Evolutionary conservation across 1,140 invertebrate genomes (phyloP).

Genomic region (Ctenoplectra terminalis): DNA sequence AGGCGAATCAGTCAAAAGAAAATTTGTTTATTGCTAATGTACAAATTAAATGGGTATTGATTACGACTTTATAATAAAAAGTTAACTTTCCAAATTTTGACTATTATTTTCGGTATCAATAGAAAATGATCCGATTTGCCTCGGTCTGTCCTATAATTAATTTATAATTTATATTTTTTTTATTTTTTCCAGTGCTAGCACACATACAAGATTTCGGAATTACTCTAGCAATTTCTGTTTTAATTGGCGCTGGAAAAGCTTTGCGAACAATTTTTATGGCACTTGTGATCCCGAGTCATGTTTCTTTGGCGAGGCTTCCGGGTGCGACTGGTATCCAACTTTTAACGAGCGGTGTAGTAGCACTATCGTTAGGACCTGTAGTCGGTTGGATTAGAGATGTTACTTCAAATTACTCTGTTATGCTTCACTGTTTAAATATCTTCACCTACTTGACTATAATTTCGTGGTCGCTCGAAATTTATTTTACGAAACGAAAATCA

Average conservation of each 20-base stretch:
- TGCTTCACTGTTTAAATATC: conserved; percentile 86
- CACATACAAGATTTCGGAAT: conserved; percentile 80
- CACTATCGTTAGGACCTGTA: conserved; percentile 84
- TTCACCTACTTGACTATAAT: conserved; percentile 85
- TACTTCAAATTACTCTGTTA: conserved; percentile 82
- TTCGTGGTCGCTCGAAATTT: conserved; percentile 83
- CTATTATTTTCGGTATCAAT: no score
- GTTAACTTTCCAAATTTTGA: no score
- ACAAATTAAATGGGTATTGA: no score
- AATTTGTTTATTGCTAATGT: no score
- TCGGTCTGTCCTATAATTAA: not conserved
- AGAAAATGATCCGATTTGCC: no score
- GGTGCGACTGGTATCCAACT: conserved; percentile 86
- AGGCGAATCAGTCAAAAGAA: no score
- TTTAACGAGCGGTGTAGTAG: conserved; percentile 84
- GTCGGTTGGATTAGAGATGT: conserved; percentile 85
- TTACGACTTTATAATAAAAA: no score
- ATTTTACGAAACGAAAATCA: not conserved
- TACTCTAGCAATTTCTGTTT: conserved; percentile 82
- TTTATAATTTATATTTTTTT: not conserved
- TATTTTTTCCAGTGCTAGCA: conserved; percentile 80
- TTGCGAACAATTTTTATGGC: conserved; percentile 87
- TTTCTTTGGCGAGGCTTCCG: conserved; percentile 85
- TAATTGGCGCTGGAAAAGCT: conserved; percentile 86
- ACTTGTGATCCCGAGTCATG: conserved; percentile 86